phyloP scores from a whole-genome alignment of 1,140 invertebrate species.

The Radopholus similis region DNA sequence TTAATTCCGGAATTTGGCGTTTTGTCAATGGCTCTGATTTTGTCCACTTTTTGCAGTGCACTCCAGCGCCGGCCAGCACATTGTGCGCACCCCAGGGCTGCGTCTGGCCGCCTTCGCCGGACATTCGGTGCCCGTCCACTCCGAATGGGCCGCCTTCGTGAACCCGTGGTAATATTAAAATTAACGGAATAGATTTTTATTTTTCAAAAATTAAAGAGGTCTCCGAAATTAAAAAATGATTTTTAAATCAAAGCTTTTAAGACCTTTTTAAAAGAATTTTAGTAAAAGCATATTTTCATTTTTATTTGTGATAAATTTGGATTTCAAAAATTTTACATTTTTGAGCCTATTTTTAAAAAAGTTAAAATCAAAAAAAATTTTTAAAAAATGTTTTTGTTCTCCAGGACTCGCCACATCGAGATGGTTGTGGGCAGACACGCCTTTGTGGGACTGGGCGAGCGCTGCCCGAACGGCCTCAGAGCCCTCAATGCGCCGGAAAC shows the following conservation, averaged over 20 bases:
- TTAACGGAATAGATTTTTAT: background rate
- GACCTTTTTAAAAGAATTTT: background rate
- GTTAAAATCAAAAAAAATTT: no score
- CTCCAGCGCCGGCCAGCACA: constrained; percentile 30
- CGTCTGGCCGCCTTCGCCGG: constrained; percentile 54
- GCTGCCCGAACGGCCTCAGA: background rate
- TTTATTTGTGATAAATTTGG: background rate
- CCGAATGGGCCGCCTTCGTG: constrained; percentile 86
- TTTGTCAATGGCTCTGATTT: background rate
- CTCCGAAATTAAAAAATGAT: constrained; percentile 7
- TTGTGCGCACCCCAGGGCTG: constrained; percentile 43
- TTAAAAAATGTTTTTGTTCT: background rate
- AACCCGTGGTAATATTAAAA: constrained; percentile 78
- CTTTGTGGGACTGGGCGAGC: constrained; percentile 62
- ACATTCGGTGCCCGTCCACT: constrained; percentile 63
- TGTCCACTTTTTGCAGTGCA: constrained; percentile 35
- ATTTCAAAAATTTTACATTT: background rate
- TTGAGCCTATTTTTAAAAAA: background rate
- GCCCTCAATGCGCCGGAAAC: background rate
- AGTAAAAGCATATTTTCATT: background rate
- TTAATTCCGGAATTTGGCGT: background rate
- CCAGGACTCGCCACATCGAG: constrained; percentile 71
- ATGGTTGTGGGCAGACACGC: constrained; percentile 83
- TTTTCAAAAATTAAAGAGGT: no score
- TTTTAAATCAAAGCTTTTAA: background rate